These are phyloP conservation scores for Pomacea canaliculata DNA, from an alignment of 2,888 invertebrate genomes.

Conservation along the genomic window DNA sequence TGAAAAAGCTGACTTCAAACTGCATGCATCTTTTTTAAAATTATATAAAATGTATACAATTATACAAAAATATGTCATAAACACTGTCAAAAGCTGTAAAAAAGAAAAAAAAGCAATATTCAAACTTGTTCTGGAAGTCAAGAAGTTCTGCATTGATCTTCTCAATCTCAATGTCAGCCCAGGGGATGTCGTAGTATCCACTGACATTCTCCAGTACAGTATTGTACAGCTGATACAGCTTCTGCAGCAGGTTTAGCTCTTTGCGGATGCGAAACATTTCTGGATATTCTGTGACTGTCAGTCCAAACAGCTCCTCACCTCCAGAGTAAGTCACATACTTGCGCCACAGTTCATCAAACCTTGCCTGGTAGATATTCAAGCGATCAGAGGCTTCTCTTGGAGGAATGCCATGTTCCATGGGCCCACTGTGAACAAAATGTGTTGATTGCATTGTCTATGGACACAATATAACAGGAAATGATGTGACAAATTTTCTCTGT, in stretches of 20 bases:
- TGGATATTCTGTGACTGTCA: constrained; percentile 92
- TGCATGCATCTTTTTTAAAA: no score
- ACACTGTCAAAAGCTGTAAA: no score
- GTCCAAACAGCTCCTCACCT: constrained; percentile 94
- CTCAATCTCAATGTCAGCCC: constrained; percentile 96
- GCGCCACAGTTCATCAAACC: constrained; percentile 96
- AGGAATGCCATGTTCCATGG: constrained; percentile 91
- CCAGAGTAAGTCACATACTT: constrained; percentile 93
- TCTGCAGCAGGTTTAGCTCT: constrained; percentile 94
- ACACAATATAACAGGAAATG: neutral
- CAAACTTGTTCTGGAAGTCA: constrained; percentile 93
- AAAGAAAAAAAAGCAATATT: neutral
- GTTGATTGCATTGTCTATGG: neutral
- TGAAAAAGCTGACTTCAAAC: no score
- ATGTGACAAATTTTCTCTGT: no score
- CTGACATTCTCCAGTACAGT: constrained; percentile 95
- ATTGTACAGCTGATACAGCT: constrained; percentile 94
- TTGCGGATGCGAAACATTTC: constrained; percentile 92
- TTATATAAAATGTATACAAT: no score
- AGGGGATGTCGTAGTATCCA: constrained; percentile 96
- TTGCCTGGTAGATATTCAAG: constrained; percentile 81
- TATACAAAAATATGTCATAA: no score
- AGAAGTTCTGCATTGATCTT: constrained; percentile 96
- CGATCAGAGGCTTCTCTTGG: constrained; percentile 95
- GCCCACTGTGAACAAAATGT: constrained; percentile 75